Evolutionary conservation across 2,797 vertebrate genomes (phyloP).

Genomic region (Lithobates sylvaticus): DNA sequence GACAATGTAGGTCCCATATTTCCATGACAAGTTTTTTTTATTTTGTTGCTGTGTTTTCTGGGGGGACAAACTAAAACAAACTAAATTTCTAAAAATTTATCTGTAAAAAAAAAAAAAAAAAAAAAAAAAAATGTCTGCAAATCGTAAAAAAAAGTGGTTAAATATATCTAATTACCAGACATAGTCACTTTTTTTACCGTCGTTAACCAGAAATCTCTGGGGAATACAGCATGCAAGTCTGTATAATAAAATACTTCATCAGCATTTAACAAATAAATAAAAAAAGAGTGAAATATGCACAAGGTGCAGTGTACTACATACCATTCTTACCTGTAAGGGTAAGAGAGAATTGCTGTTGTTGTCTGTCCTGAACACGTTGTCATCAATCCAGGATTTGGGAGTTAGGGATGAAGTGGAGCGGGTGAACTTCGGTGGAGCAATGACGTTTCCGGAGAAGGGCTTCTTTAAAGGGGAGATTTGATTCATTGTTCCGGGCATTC

Average conservation of each 20-base stretch:
- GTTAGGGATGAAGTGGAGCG: conserved; percentile 88
- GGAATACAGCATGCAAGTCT: background rate
- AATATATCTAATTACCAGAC: background rate
- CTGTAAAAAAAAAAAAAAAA: too few species aligned
- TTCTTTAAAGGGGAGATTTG: conserved; percentile 97
- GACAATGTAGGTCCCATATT: too few species aligned
- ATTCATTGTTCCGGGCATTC: conserved; percentile 88
- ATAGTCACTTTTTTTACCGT: background rate
- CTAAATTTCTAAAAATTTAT: too few species aligned
- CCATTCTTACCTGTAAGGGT: conserved; percentile 91
- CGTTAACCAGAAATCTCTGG: background rate
- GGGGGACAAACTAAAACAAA: too few species aligned
- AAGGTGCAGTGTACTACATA: conserved; percentile 61
- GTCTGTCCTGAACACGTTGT: conserved; percentile 95
- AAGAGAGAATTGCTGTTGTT: conserved; percentile 96
- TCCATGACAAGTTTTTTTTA: too few species aligned
- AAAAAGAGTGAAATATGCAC: background rate
- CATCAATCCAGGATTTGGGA: conserved; percentile 95
- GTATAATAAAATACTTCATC: background rate
- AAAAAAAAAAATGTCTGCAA: too few species aligned
- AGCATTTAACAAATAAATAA: background rate
- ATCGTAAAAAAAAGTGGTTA: too few species aligned
- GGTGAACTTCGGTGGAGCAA: conserved; percentile 96
- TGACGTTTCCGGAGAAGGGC: conserved; percentile 94
- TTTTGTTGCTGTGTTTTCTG: too few species aligned